These are phyloP conservation scores for Scrobipalpa atriplicella DNA, from an alignment of 2,888 invertebrate species.

Conservation along the genomic window DNA sequence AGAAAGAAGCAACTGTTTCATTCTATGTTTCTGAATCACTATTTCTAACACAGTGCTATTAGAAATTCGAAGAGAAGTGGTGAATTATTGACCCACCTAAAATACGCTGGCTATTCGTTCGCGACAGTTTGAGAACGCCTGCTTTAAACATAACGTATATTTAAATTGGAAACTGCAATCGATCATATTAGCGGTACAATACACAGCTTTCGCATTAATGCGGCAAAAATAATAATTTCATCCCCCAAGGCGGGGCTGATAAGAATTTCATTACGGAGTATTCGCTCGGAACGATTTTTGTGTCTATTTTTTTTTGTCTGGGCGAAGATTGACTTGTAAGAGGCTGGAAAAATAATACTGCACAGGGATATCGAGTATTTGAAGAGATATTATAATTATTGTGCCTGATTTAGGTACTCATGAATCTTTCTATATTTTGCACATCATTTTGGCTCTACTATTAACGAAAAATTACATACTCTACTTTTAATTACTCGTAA, in stretches of 20 bases:
- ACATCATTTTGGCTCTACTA: no score
- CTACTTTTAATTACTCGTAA: no score
- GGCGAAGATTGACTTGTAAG: conserved; percentile 19
- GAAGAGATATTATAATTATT: no score
- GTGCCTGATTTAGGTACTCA: no score
- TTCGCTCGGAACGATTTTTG: conserved; percentile 32
- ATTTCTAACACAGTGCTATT: no score
- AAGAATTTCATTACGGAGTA: conserved; percentile 58
- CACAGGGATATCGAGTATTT: neutral
- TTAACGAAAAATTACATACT: no score
- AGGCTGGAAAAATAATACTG: conserved; percentile 8
- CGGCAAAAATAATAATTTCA: conserved; percentile 59
- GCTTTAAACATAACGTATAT: conserved; percentile 48
- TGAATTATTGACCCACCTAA: no score
- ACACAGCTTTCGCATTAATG: conserved; percentile 72
- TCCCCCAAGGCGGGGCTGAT: conserved; percentile 43
- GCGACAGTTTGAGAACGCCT: conserved; percentile 36
- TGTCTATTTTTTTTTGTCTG: conserved; percentile 36
- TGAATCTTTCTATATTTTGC: no score
- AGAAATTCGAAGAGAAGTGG: no score
- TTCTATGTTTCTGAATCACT: no score
- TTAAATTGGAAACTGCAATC: conserved; percentile 49
- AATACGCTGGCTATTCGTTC: no score
- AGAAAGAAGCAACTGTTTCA: no score
- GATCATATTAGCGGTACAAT: conserved; percentile 65